Evolutionary conservation across 2,888 invertebrate genomes (phyloP), one percentile per base, ranked within the genome.

Genomic region (Agrotis puta): DNA sequence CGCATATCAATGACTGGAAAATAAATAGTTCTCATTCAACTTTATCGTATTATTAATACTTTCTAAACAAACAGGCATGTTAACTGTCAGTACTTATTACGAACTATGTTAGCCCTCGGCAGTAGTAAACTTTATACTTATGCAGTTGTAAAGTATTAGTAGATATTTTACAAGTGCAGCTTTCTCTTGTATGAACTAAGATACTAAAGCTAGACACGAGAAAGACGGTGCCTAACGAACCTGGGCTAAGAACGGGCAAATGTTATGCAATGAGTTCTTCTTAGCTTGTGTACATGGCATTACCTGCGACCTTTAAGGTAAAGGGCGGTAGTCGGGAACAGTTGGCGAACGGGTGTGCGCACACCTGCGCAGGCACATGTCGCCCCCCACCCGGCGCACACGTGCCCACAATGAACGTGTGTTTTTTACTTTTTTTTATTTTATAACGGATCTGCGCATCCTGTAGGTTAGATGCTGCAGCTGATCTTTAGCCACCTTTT

Each of bases 301-400:
- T 82, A 83, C 66, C 74, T 64, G 65, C 74, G 59, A 77, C 79
- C 76, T 85, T 79, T 79, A 69, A 59, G 54, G 66, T 63, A 77
- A 82, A 79, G 74, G 74, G 82, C 83, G 77, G 69, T 56, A 77
- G 70, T 80, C 61, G 66, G 66, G 77, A 84, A 83, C 87, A 87
- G 88, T 85, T 85, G 88, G 85, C 71, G 63, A 79, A 66, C 81
- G 84, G 84, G 78, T 85, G 87, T 69, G 70, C 62, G 74, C 79
- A 77, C 85, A 89, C 88, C 88, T 89, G 89, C 84, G 67, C 79
- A 24, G 58, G 79, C 88, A 88, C 85, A 88, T 88, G 88, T 84
- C 78, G 71, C 74, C 72, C 75, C 64, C 71, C 79, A 67, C 71
- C 80, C 75, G 79, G 59, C 79, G 74, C 75, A 82, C 85, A 77